Evolutionary conservation across 2,797 vertebrate species (phyloP).

Genomic region (Anas acuta): DNA sequence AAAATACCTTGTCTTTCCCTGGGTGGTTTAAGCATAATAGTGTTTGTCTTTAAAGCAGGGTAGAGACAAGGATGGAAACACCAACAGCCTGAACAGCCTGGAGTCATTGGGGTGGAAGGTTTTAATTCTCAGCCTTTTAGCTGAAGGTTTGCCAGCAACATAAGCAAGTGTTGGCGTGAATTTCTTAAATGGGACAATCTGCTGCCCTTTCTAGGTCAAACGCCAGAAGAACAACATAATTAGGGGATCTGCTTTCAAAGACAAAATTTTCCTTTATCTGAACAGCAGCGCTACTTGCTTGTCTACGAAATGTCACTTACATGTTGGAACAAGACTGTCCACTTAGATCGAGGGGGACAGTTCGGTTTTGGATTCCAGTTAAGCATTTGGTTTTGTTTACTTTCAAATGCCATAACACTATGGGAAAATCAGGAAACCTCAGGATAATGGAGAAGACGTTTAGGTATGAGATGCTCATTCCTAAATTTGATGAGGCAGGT

Average conservation of each 20-base stretch:
- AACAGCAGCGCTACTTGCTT: neutral
- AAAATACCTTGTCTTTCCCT: neutral
- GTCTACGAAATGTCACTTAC: neutral
- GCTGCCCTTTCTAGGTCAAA: conserved; percentile 9
- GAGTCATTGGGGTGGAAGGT: neutral
- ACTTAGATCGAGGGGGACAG: neutral
- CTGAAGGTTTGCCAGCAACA: conserved; percentile 22
- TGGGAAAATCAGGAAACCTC: neutral
- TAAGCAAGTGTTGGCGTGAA: conserved; percentile 17
- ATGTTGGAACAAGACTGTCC: neutral
- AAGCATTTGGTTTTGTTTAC: neutral
- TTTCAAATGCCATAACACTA: neutral
- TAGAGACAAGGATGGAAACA: neutral
- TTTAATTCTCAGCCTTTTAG: conserved; percentile 22
- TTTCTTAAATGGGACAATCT: conserved; percentile 23
- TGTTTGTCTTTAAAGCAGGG: neutral
- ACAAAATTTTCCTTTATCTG: neutral
- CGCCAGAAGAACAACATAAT: neutral
- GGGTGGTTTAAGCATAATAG: neutral
- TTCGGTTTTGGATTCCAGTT: neutral
- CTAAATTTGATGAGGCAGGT: too few species aligned
- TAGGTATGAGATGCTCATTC: neutral
- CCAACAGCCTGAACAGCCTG: neutral
- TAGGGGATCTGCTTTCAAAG: neutral
- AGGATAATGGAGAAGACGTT: neutral